phyloP scores from a whole-genome alignment of 2,113 vertebrate species.

The Cyanoderma ruficeps region DNA sequence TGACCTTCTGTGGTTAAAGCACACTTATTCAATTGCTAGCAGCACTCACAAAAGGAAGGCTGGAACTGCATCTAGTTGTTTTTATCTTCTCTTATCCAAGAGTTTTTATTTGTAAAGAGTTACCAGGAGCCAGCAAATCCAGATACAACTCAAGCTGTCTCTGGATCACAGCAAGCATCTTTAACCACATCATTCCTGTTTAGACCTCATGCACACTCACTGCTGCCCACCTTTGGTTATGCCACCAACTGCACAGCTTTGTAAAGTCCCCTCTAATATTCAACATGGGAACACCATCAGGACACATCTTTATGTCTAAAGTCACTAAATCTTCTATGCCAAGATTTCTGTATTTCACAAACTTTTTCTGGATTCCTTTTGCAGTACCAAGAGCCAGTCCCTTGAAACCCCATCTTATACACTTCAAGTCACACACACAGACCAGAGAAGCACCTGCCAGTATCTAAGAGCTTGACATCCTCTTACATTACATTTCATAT shows the following conservation, averaged over 20 bases:
- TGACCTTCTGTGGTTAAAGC: conserved; percentile 10
- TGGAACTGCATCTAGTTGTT: not conserved
- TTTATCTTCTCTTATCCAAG: not conserved
- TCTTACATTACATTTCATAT: not conserved
- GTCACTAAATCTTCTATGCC: not conserved
- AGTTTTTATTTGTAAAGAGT: not conserved
- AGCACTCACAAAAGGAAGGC: not conserved
- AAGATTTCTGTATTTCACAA: not conserved
- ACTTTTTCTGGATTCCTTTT: not conserved
- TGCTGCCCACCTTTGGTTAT: not conserved
- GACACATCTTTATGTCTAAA: not conserved
- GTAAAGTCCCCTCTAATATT: not conserved
- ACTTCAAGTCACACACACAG: not conserved
- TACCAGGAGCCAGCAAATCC: not conserved
- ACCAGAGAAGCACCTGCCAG: not conserved
- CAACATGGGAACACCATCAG: not conserved
- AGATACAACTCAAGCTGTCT: not conserved
- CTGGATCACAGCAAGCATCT: not conserved
- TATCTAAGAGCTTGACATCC: not conserved
- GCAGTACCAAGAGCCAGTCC: not conserved
- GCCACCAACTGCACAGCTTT: not conserved
- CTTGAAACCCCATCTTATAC: not conserved
- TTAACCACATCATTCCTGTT: not conserved
- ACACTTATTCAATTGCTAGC: not conserved
- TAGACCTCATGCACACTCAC: not conserved